These are phyloP conservation scores for Planococcus citri DNA, from an alignment of 1,140 invertebrate species.

Conservation along the genomic window DNA sequence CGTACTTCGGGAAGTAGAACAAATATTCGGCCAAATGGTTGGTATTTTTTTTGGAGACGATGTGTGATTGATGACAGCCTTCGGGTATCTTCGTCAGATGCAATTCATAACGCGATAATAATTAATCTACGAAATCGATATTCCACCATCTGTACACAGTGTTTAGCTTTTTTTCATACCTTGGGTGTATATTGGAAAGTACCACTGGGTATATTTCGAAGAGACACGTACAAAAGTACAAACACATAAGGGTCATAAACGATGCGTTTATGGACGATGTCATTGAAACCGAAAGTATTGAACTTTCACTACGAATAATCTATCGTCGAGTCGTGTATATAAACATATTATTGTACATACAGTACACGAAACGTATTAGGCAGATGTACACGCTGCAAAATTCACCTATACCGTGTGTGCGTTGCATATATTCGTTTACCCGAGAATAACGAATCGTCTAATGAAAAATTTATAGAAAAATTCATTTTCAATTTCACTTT, in stretches of 20 bases:
- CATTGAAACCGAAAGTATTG: neutral
- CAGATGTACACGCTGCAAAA: too few species aligned
- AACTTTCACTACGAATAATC: neutral
- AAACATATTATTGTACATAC: neutral
- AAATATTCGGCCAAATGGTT: neutral
- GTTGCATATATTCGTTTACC: too few species aligned
- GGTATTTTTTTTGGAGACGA: neutral
- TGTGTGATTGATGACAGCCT: neutral
- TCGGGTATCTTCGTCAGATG: too few species aligned
- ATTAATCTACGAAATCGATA: neutral
- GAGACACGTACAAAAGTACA: neutral
- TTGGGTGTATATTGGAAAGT: neutral
- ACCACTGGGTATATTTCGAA: neutral
- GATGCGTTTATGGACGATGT: neutral
- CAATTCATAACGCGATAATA: too few species aligned
- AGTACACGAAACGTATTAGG: too few species aligned
- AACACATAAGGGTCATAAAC: neutral
- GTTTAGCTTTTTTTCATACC: neutral
- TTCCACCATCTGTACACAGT: neutral
- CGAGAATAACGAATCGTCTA: too few species aligned
- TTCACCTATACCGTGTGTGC: too few species aligned
- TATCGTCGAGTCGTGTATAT: neutral
- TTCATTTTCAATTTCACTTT: too few species aligned
- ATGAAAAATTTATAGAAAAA: too few species aligned
- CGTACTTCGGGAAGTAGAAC: neutral